Evolutionary conservation across 2,888 invertebrate species (phyloP).

Genomic region (Dascillus cervinus): DNA sequence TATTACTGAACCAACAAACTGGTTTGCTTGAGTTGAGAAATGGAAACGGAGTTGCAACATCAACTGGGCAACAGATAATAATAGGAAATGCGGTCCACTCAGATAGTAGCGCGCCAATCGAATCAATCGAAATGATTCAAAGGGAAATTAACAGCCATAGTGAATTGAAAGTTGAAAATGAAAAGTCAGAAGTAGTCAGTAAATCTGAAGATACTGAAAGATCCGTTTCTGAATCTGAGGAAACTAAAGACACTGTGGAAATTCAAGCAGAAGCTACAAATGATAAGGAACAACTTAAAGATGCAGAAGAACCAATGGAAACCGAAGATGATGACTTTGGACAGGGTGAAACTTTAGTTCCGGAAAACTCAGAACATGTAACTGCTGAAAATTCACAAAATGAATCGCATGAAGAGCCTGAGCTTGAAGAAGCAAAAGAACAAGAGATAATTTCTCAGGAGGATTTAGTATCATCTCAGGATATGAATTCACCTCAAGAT

Average conservation of each 20-base stretch:
- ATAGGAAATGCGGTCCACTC: conserved; percentile 23
- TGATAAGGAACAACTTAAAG: conserved; percentile 3
- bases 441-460: no score
- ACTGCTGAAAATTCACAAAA: conserved; percentile 2
- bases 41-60: conserved; percentile 24
- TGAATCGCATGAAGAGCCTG: background rate
- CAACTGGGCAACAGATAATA: conserved; percentile 22
- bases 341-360: background rate
- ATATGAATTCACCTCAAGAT: no score
- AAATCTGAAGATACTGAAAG: no score
- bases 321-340: conserved; percentile 15
- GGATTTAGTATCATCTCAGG: no score
- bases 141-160: conserved; percentile 35
- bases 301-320: conserved; percentile 23
- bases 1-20: conserved; percentile 40
- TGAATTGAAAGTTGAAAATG: conserved; percentile 5
- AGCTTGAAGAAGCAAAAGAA: no score
- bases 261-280: no score
- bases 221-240: no score
- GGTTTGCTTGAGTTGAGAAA: conserved; percentile 37
- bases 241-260: no score
- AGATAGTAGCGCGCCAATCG: conserved; percentile 25
- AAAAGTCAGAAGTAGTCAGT: conserved; percentile 2
- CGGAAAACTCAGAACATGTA: background rate
- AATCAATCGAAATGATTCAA: conserved; percentile 42